Percentiles rank a stretch among this genome's conserved stretches.
Evolutionary conservation across 2,797 vertebrate genomes (phyloP).

Genomic region (Rhinatrema bivittatum): DNA sequence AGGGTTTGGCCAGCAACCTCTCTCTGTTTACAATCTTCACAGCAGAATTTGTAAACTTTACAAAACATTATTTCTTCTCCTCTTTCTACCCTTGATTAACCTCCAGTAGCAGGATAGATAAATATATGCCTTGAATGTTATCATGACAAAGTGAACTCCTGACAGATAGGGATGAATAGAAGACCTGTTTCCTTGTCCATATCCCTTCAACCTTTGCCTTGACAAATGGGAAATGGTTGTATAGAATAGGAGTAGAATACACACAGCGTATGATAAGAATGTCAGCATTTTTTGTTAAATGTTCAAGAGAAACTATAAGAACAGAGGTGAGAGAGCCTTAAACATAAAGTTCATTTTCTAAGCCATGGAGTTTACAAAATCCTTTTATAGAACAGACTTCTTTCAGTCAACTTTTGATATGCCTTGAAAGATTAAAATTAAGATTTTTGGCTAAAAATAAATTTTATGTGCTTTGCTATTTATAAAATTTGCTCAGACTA

Average conservation of each 20-base stretch:
- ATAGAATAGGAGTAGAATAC: constrained; percentile 33
- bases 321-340: constrained; percentile 23
- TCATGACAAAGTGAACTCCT: constrained; percentile 51
- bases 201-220: constrained; percentile 47
- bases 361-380: constrained; percentile 7
- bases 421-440: too few species aligned
- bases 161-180: constrained; percentile 52
- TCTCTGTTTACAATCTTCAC: constrained; percentile 43
- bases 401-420: too few species aligned
- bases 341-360: constrained; percentile 13
- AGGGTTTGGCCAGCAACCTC: constrained; percentile 40
- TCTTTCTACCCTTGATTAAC: constrained; percentile 50
- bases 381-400: too few species aligned
- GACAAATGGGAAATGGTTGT: constrained; percentile 53
- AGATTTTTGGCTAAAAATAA: too few species aligned
- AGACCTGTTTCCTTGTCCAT: constrained; percentile 40
- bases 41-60: constrained; percentile 55
- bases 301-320: constrained; percentile 20
- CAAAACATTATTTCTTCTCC: constrained; percentile 43
- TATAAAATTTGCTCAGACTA: too few species aligned
- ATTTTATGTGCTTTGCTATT: too few species aligned
- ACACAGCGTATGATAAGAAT: constrained; percentile 16
- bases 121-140: constrained; percentile 53
- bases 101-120: constrained; percentile 57
- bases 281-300: constrained; percentile 28